Percentiles rank a stretch among this genome's conserved stretches.
phyloP scores from a whole-genome alignment of 2,113 vertebrate species.

The Natator depressus region DNA sequence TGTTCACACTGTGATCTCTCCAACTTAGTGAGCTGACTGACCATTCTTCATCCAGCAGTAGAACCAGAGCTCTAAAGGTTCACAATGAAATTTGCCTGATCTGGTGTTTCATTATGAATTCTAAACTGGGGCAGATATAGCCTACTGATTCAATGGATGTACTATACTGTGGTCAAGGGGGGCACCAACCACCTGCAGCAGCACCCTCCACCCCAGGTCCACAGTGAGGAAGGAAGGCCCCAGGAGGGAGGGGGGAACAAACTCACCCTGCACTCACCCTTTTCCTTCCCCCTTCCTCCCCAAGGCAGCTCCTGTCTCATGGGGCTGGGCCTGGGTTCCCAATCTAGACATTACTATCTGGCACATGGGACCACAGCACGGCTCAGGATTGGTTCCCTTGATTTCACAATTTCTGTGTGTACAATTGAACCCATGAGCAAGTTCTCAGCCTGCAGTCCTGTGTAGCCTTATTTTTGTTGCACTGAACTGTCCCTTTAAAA shows the following conservation, averaged over 20 bases:
- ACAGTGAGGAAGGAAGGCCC: background rate
- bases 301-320: background rate
- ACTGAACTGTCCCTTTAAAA: background rate
- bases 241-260: background rate
- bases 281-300: no score
- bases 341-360: background rate
- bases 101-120: background rate
- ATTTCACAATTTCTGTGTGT: background rate
- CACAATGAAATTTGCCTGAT: background rate
- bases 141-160: background rate
- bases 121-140: background rate
- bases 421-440: background rate
- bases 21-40: background rate
- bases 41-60: background rate
- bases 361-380: no score
- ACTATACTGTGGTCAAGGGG: background rate
- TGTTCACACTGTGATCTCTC: background rate
- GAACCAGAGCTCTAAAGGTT: background rate
- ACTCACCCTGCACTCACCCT: background rate
- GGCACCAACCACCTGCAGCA: background rate
- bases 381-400: no score
- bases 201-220: background rate
- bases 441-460: background rate
- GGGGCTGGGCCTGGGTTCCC: background rate
- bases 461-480: background rate